Conservation (phyloP, 2,888 invertebrate species). For the Cybosia mesomella region DNA sequence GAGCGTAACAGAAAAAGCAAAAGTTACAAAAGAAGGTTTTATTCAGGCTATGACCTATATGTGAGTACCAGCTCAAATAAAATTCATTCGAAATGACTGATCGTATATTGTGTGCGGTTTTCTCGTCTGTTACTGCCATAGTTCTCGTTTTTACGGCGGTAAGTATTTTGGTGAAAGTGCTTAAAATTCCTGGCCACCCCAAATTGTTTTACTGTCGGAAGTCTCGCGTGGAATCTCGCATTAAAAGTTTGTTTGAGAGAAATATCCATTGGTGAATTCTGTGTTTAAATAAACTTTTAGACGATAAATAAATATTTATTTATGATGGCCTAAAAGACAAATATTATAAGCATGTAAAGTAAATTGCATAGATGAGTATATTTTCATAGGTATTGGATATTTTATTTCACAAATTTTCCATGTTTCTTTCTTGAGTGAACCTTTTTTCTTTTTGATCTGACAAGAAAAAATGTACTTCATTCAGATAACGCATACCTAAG, state of each 20-base stretch:
- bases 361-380: not conserved
- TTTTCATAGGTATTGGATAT: too few species aligned
- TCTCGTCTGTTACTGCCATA: slow-evolving; percentile 18
- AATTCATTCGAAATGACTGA: slow-evolving; percentile 42
- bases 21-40: slow-evolving; percentile 36
- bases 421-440: too few species aligned
- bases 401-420: too few species aligned
- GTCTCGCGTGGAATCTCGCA: slow-evolving; percentile 18
- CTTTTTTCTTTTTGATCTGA: too few species aligned
- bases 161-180: slow-evolving; percentile 24
- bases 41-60: slow-evolving; percentile 36
- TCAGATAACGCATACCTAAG: too few species aligned
- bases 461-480: too few species aligned
- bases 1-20: not conserved
- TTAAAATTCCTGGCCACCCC: slow-evolving; percentile 23
- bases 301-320: slow-evolving; percentile 6
- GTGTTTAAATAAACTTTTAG: not conserved
- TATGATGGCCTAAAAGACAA: not conserved
- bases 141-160: slow-evolving; percentile 22
- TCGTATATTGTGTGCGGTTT: slow-evolving; percentile 37
- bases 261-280: not conserved
- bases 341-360: not conserved
- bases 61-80: slow-evolving; percentile 36
- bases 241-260: slow-evolving; percentile 12
- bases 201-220: slow-evolving; percentile 19